phyloP scores from a whole-genome alignment of 2,888 invertebrate species.

The Amblyteles armatorius region DNA sequence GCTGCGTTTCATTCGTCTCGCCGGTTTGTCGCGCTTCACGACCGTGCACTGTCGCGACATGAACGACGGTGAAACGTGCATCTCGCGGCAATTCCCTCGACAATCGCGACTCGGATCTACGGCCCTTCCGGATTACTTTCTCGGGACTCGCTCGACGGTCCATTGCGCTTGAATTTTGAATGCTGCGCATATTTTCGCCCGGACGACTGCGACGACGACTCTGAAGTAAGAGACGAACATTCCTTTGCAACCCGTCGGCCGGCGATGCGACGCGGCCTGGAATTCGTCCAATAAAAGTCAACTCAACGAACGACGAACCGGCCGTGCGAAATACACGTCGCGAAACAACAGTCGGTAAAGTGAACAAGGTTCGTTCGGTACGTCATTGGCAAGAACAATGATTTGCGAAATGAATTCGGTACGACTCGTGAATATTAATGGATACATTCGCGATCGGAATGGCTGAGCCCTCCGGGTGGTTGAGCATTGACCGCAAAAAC shows the following conservation, averaged over 20 bases:
- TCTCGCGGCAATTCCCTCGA: conserved; percentile 26
- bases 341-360: not conserved
- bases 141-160: conserved; percentile 26
- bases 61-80: conserved; percentile 41
- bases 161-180: conserved; percentile 32
- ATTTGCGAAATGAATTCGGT: not conserved
- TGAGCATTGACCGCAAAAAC: conserved; percentile 57
- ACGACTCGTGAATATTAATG: conserved; percentile 44
- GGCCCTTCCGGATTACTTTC: conserved; percentile 61
- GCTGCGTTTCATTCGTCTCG: conserved; percentile 55
- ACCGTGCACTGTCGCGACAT: conserved; percentile 44
- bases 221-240: conserved; percentile 1
- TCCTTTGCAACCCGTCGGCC: not conserved
- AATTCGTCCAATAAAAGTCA: conserved; percentile 29
- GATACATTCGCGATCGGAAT: conserved; percentile 23
- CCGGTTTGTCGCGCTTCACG: conserved; percentile 55
- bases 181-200: conserved; percentile 28
- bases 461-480: conserved; percentile 15
- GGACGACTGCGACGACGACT: not conserved
- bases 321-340: not conserved
- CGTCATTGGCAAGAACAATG: conserved; percentile 13
- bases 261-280: not conserved
- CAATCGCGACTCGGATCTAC: conserved; percentile 45
- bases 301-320: not conserved
- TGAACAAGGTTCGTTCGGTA: conserved; percentile 5